Evolutionary conservation across 2,797 vertebrate genomes (phyloP), one percentile per base, ranked within the genome.

Genomic region (Coreius guichenoti): DNA sequence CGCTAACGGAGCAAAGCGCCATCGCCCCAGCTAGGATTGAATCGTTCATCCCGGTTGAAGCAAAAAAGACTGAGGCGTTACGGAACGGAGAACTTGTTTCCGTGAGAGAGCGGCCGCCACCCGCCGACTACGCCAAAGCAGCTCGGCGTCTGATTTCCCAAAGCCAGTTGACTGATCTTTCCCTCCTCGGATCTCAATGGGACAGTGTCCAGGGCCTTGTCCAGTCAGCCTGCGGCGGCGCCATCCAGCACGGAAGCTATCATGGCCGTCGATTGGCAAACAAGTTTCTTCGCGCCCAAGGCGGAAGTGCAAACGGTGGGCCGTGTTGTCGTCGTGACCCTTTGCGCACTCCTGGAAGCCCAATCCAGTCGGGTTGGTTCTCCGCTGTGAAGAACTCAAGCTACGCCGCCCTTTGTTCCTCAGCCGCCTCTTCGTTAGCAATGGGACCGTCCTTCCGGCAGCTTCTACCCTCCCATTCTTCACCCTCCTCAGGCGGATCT

Each of bases 171-270:
- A 94, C 95, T 0, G 97, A 98, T 80, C 95, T 98, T 87, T 96
- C 96, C 47, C 93, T 98, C 88, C 92, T 98, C 31, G 95, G 95
- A 17, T 96, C 96, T 63, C 97, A 96, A 86, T 99, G 98, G 98
- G 98, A 97, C 90, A 97, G 97, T 73, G 95, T 98, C 77, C 97
- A 97, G 90, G 97, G 97, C 75, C 94, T 98, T 91, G 96, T 97
- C 80, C 96, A 96, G 81, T 98, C 97, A 0, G 92, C 97, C 47
- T 97, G 95, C 54, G 93, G n/a, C 56, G 93, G 96, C 65, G 92
- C 95, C 80, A 86, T 96, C 26, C 95, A 97, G 86, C 95, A 96
- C 0, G 95, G 95, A 84, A 91, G 94, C 82, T 96, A 95, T 90
- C 97, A 97, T 80, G 94, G 95, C 91, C 98, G 97, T 43, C 95